Evolutionary conservation across 2,888 invertebrate genomes (phyloP).

Genomic region (Melanostoma scalare): DNA sequence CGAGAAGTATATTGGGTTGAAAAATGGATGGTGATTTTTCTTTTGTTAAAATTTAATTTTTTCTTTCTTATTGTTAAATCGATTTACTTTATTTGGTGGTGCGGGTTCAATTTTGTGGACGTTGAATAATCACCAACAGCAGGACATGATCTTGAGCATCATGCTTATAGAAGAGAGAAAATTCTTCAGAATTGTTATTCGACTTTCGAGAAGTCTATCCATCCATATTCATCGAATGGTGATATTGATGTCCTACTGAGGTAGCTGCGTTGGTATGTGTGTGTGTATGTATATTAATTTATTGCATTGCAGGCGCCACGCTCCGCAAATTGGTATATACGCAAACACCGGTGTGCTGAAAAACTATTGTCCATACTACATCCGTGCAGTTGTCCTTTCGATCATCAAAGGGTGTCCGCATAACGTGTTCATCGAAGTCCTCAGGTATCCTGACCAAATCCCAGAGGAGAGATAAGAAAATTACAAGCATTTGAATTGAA

Average conservation of each 20-base stretch:
- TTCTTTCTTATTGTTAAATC: constrained; percentile 35
- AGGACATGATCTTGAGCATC: constrained; percentile 26
- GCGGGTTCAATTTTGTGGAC: constrained; percentile 51
- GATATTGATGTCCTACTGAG: constrained; percentile 55
- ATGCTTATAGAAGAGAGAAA: background rate
- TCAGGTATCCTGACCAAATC: constrained; percentile 10
- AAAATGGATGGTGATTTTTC: constrained; percentile 53
- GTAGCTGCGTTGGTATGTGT: constrained; percentile 53
- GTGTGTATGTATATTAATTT: constrained; percentile 48
- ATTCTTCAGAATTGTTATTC: constrained; percentile 35
- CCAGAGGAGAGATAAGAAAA: background rate
- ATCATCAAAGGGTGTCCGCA: constrained; percentile 58
- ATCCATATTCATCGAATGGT: background rate
- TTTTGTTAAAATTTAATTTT: constrained; percentile 39
- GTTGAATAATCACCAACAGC: constrained; percentile 60
- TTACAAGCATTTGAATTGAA: constrained; percentile 16
- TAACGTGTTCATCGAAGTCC: constrained; percentile 29
- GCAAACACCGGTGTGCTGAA: background rate
- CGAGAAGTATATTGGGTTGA: constrained; percentile 38
- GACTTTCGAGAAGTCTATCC: constrained; percentile 37
- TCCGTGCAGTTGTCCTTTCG: background rate
- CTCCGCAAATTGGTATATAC: constrained; percentile 21
- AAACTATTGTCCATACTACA: too few species aligned
- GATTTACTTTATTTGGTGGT: constrained; percentile 39
- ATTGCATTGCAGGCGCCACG: constrained; percentile 60